These are phyloP conservation scores for Stenodera caucasica DNA, from an alignment of 2,888 invertebrate genomes.

Conservation along the genomic window DNA sequence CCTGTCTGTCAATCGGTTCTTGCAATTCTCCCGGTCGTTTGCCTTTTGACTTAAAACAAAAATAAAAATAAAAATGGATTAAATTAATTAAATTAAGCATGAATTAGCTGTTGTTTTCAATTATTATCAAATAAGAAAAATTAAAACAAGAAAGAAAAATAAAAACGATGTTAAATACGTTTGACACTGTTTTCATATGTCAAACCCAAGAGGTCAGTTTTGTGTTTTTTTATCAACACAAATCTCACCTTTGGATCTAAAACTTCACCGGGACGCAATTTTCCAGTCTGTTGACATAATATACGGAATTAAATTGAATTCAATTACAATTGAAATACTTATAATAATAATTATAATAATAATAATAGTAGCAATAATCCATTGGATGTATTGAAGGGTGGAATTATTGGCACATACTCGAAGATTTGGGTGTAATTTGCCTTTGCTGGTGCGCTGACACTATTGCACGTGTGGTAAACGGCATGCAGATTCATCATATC, in stretches of 20 bases:
- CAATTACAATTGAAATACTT: constrained; percentile 12
- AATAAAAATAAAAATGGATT: constrained; percentile 50
- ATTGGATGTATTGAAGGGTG: not conserved
- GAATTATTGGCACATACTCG: constrained; percentile 28
- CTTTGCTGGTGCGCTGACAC: constrained; percentile 26
- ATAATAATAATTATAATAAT: constrained; percentile 7
- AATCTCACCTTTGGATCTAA: constrained; percentile 75
- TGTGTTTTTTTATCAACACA: constrained; percentile 58
- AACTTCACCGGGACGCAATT: constrained; percentile 79
- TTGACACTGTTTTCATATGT: constrained; percentile 35
- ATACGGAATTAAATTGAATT: constrained; percentile 16
- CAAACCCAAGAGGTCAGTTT: constrained; percentile 54
- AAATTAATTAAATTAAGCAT: constrained; percentile 40
- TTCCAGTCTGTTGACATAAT: constrained; percentile 67
- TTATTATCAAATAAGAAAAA: constrained; percentile 22
- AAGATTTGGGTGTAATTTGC: constrained; percentile 20
- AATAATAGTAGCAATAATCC: not conserved
- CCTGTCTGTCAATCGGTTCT: constrained; percentile 63
- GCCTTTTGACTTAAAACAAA: constrained; percentile 68
- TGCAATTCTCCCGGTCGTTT: constrained; percentile 81
- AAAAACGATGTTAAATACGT: constrained; percentile 38
- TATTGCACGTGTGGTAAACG: constrained; percentile 26
- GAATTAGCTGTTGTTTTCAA: not conserved
- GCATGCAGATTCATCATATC: constrained; percentile 23
- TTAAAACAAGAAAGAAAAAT: constrained; percentile 33